Conservation (phyloP, 1,140 invertebrate genomes). For the Trichoplusia ni region DNA sequence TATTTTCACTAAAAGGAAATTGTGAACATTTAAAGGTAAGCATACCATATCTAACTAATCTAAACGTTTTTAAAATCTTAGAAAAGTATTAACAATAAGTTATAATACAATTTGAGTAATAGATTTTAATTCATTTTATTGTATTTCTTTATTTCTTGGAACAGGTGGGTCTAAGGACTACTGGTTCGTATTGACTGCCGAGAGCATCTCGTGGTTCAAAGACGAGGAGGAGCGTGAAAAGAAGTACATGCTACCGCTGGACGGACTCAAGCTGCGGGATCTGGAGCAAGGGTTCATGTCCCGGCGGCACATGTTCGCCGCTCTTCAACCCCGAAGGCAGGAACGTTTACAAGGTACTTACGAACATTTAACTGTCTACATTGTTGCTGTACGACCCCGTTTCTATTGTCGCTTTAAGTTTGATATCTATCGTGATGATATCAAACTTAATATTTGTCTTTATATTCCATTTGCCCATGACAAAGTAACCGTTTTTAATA, state of each 20-base stretch:
- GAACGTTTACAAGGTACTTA: constrained; percentile 94
- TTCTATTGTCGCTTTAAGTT: too few species aligned
- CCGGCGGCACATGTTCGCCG: constrained; percentile 97
- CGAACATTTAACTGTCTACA: background rate
- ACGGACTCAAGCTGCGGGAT: constrained; percentile 98
- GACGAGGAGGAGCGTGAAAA: constrained; percentile 99
- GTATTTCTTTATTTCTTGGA: background rate
- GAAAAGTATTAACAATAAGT: too few species aligned
- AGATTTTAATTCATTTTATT: too few species aligned
- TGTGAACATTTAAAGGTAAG: too few species aligned
- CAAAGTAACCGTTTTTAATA: too few species aligned
- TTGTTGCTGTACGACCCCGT: background rate
- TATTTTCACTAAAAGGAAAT: too few species aligned
- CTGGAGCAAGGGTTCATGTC: constrained; percentile 99
- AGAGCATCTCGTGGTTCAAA: constrained; percentile 99
- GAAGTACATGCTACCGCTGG: constrained; percentile 99
- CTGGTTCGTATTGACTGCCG: constrained; percentile 99
- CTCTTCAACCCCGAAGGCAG: constrained; percentile 98
- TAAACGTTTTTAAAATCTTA: too few species aligned
- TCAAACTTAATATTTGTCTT: too few species aligned
- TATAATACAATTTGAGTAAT: too few species aligned
- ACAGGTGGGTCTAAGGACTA: constrained; percentile 95
- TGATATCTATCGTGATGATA: too few species aligned
- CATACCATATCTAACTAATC: too few species aligned
- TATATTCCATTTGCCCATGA: too few species aligned